Evolutionary conservation across 2,888 invertebrate species (phyloP), one percentile per base, ranked within the genome.

Genomic region (Cactoblastis cactorum): DNA sequence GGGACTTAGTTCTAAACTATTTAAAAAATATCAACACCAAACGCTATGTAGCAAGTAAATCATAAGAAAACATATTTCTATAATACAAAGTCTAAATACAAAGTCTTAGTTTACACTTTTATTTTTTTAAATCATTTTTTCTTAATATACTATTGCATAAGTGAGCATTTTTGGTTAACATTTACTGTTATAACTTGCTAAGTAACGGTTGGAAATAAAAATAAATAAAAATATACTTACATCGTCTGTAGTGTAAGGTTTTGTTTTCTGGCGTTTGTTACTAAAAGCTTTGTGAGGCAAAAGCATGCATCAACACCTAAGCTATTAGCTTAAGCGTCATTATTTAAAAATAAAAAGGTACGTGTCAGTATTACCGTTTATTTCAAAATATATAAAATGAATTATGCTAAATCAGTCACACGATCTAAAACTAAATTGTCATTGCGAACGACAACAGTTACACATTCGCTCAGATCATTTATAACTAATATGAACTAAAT

Each of bases 391-490:
- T 70, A 69, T 69, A 65, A 63, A 66, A 72, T 69, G 57, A 53
- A 73, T 77, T 76, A 69, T 69, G 67, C 79, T 85, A 86, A 80
- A 69, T 88, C 88, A 88, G 88, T 86, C 87, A 85, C 84, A 79
- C 86, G 67, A 63, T 64, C 55, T 68, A 77, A 61, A 65, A 59
- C 71, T 75, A 78, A 67, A 43, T 28, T 24, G 61, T 54, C 52
- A 53, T 56, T 52, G 57, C 52, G 58, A 53, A 55, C 61, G 51
- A 63, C 57, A 64, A 59, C n/a, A n/a, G n/a, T n/a, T 48, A 51
- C 52, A 52, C 57, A 65, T 71, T 70, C 62, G 64, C 68, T 63
- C 60, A 62, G 60, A 15, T 17, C 11, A 17, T 58, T 61, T 62
- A 62, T 50, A 59, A 62, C 49, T 56, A 69, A 49, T 50, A 58